Evolutionary conservation across 2,797 vertebrate species (phyloP), one percentile per base, ranked within the genome.

Genomic region (Brachyrhaphis roseni): DNA sequence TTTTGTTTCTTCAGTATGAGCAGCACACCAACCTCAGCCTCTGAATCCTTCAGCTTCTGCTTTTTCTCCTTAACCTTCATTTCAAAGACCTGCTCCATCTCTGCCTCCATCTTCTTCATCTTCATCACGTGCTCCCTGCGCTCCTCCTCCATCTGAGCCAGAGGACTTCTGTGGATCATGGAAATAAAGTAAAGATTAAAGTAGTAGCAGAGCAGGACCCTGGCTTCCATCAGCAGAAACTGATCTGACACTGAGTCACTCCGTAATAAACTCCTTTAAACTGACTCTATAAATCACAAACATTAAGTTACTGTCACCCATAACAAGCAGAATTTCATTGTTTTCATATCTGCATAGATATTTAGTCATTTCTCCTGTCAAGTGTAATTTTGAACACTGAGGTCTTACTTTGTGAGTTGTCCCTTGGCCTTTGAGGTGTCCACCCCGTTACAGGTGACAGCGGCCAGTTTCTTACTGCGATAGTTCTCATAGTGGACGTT

Each of bases 1-100:
- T 23, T 39, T 11, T 20, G 28, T 62, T 31, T 4, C 6, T 28
- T 28, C 64, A n/a, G 62, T 6, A 3, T 41, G 4, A 66, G 36
- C 20, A 3, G 49, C 10, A 41, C 3, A 51, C 64, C 11, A 84
- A 96, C 96, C 95, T 96, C 96, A 0, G 94, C 94, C 84, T 96
- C 96, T 0, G 96, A 96, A 77, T 96, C 96, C 92, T 95, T 96
- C 88, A 96, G 93, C 78, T 96, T 96, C 87, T 96, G 96, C 89
- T 95, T 96, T 90, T 96, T 96, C 90, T 96, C 96, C 85, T 96
- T 96, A 1, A 96, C 95, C 89, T 96, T 96, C 95, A 96, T 96
- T 76, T 96, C 96, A 82, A 96, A 96, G 47, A 96, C 96, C 36
- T 96, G 96, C 53, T 96, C 96, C 96, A 96, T 96, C 75, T 96